Conservation (phyloP, 1,140 invertebrate species). For the Babylonia areolata region DNA sequence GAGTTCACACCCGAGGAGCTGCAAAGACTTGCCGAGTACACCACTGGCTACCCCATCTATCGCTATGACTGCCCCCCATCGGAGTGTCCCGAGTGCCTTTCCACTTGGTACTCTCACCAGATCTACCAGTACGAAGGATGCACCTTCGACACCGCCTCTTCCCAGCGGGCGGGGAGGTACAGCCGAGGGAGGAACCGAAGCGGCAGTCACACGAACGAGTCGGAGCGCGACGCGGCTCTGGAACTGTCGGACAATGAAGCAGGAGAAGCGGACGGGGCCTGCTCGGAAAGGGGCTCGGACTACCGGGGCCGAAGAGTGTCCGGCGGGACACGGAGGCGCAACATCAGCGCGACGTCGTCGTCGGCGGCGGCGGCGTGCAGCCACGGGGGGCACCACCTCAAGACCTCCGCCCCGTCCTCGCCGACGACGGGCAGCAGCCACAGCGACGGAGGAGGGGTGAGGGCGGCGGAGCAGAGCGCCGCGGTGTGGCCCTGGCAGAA, state of each 20-base stretch:
- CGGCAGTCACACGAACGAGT: neutral
- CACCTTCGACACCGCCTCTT: constrained; percentile 5
- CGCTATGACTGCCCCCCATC: constrained; percentile 66
- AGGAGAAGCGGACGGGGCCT: neutral
- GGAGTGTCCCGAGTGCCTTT: constrained; percentile 69
- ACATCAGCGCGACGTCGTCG: neutral
- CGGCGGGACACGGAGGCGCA: neutral
- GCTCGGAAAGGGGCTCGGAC: constrained; percentile 19
- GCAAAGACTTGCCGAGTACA: constrained; percentile 65
- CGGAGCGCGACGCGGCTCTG: neutral
- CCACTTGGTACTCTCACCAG: constrained; percentile 50
- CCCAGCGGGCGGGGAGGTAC: neutral
- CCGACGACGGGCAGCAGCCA: neutral
- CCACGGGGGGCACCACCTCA: constrained; percentile 2
- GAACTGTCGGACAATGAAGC: constrained; percentile 34
- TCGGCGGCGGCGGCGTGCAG: neutral
- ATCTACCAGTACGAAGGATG: constrained; percentile 55
- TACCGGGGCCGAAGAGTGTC: neutral
- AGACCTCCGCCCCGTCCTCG: neutral
- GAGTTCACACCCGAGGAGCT: constrained; percentile 65
- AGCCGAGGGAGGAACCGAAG: constrained; percentile 16
- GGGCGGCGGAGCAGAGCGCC: no score
- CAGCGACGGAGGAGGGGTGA: no score
- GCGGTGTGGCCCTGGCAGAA: constrained; percentile 44
- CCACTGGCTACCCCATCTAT: constrained; percentile 70